These are phyloP conservation scores for Rhipidura dahli DNA, from an alignment of 2,113 vertebrate species.

Conservation along the genomic window DNA sequence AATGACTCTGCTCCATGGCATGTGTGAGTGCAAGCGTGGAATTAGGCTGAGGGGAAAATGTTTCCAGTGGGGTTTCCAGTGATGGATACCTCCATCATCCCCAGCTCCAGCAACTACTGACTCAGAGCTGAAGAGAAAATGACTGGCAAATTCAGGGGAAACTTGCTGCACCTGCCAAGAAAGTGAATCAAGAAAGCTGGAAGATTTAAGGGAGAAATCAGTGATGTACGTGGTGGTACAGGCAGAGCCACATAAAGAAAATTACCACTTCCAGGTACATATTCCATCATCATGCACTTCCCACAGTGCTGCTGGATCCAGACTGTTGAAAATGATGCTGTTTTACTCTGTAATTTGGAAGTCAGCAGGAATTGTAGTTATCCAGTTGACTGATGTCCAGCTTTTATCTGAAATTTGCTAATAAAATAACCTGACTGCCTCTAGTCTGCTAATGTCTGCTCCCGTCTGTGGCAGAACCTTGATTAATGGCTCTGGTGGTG, in stretches of 20 bases:
- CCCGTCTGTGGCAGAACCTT: background rate
- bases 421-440: background rate
- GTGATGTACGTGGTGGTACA: background rate
- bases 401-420: background rate
- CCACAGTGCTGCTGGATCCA: background rate
- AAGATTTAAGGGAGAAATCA: background rate
- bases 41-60: background rate
- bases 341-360: background rate
- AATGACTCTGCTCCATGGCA: background rate
- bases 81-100: background rate
- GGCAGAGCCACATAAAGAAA: background rate
- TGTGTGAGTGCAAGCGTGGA: background rate
- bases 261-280: background rate
- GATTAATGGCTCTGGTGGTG: background rate
- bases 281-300: background rate
- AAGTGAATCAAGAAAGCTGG: background rate
- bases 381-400: background rate
- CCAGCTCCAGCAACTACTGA: background rate
- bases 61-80: background rate
- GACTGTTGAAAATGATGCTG: background rate
- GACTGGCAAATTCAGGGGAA: background rate
- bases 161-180: background rate
- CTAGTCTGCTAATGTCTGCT: background rate
- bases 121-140: background rate
- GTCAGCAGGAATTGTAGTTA: background rate